Evolutionary conservation across 1,140 invertebrate species (phyloP), one percentile per base, ranked within the genome.

Genomic region (Brachionus asplanchnoidis): DNA sequence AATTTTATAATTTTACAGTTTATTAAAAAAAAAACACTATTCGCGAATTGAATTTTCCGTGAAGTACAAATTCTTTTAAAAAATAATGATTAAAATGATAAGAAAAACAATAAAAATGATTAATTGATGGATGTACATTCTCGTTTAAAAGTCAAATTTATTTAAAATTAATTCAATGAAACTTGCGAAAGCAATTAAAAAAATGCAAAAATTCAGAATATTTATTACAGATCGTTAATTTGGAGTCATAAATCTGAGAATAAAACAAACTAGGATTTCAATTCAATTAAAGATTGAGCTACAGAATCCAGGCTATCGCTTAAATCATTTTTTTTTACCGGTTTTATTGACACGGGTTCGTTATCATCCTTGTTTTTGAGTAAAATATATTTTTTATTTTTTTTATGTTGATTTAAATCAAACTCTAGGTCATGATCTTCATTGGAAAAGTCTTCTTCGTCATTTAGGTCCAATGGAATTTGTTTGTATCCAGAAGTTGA

Each of bases 311-410:
- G 20, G 12, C 53, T 44, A 12, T 77, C 73, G 20, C 40, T 44
- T 42, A 44, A 50, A 26, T 23, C 20, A 3, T 12, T 23, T 28
- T 50, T 50, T 26, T 23, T 50, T 3, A 50, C 42, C 42, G 73
- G 42, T 50, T 77, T 77, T 8, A 23, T n/a, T 26, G 23, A 26
- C 8, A 12, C 50, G 17, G 26, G 12, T 50, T 77, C 46, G 28
- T 46, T 50, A 11, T 77, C 42, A 77, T 50, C 20, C 23, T 46
- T 26, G 17, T 46, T 77, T 3, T 50, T 77, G 11, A 77, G 20
- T n/a, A 77, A 77, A 77, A 28, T 77, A 11, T 77, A 77, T 36
- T 77, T 46, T 26, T 50, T 46, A 23, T 77, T 77, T 8, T 12
- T 50, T 50, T 77, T 46, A 26, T 77, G 5, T 17, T 75, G 20